Evolutionary conservation across 37 sponge, comb jelly and placozoan species (phyloP).

Genomic region (Diacarnus erythraeanus): DNA sequence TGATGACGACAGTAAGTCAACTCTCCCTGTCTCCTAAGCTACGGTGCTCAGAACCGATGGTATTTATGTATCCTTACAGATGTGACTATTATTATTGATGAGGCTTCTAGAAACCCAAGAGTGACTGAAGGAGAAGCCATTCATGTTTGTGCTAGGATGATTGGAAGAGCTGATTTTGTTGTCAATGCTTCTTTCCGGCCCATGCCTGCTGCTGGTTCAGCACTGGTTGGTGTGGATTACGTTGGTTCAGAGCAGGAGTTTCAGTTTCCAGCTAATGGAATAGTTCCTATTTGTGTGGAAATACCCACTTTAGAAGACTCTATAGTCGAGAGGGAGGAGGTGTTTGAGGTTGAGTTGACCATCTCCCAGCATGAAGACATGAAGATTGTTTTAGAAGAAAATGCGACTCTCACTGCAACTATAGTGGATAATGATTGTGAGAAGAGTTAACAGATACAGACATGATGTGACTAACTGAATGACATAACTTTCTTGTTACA

Average conservation of each 20-base stretch:
- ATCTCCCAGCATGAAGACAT: background rate
- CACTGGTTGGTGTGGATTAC: background rate
- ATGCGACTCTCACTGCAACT: background rate
- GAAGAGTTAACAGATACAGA: background rate
- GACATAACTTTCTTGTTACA: background rate
- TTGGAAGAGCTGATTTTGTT: conserved; percentile 3
- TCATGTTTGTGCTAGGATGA: conserved; percentile 11
- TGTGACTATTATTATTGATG: background rate
- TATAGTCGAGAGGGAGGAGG: conserved; percentile 8
- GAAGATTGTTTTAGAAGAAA: background rate
- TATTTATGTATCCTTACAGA: background rate
- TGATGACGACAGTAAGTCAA: conserved; percentile 22
- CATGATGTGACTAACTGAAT: background rate
- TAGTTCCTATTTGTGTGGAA: background rate
- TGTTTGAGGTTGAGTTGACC: conserved; percentile 11
- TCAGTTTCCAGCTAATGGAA: background rate
- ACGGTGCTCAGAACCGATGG: too few relatives aligned
- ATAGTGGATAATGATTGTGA: conserved; percentile 46
- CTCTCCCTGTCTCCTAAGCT: background rate
- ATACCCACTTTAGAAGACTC: conserved; percentile 11
- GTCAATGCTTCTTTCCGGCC: conserved; percentile 6
- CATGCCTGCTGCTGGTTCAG: background rate
- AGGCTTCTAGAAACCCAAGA: background rate
- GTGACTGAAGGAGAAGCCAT: conserved; percentile 8
- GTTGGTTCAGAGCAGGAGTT: background rate